phyloP scores from a whole-genome alignment of 2,113 vertebrate species.

The Clarias magur region DNA sequence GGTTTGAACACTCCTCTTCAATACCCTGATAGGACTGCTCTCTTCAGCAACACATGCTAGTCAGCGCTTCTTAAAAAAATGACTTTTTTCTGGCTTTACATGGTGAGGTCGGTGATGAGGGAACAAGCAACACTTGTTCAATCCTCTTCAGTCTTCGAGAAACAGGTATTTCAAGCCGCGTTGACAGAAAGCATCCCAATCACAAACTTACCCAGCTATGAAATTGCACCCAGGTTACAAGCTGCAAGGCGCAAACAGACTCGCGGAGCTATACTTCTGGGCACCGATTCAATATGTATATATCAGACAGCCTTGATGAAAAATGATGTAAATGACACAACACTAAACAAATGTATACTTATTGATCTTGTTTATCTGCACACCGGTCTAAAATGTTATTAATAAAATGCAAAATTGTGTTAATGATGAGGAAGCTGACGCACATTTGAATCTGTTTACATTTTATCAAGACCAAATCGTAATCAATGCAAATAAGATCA shows the following conservation, averaged over 20 bases:
- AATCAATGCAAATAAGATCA: not conserved
- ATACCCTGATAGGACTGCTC: not conserved
- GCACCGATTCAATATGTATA: constrained; percentile 11
- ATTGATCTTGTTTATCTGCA: not conserved
- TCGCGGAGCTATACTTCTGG: not conserved
- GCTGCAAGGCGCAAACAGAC: constrained; percentile 3
- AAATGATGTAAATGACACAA: not conserved
- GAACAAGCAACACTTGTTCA: not conserved
- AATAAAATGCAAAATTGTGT: not conserved
- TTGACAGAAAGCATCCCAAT: constrained; percentile 41
- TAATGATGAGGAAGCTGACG: not conserved
- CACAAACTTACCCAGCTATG: constrained; percentile 47
- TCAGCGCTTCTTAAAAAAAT: constrained; percentile 4
- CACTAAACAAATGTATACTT: not conserved
- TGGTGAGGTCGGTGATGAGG: constrained; percentile 11
- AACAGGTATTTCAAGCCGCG: constrained; percentile 34
- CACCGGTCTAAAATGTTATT: not conserved
- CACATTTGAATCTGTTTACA: not conserved
- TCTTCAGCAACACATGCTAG: not conserved
- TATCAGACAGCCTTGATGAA: not conserved
- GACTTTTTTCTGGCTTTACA: constrained; percentile 21
- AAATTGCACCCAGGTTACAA: constrained; percentile 37
- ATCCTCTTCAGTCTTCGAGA: constrained; percentile 6
- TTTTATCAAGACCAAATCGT: not conserved
- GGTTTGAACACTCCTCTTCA: not conserved